Evolutionary conservation across 2,888 invertebrate species (phyloP), one percentile per base, ranked within the genome.

Genomic region (Xestobium rufovillosum): DNA sequence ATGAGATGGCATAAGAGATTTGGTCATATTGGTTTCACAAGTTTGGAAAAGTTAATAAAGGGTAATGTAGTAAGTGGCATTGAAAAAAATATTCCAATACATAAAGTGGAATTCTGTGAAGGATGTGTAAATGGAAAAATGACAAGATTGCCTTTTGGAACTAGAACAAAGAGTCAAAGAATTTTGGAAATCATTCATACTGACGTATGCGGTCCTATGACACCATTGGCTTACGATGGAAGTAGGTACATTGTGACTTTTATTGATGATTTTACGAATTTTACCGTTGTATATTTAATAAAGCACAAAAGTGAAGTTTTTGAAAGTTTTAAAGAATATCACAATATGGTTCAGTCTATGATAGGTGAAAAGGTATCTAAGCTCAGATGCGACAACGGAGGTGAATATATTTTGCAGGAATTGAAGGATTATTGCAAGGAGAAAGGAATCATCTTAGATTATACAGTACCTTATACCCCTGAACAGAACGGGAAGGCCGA

Each of bases 401-500:
- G 17, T 6, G 16, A 29, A 29, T 28, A 34, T n/a, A 14, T 34
- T 29, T 28, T n/a, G 11, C 15, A 32, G 26, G 31, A 11, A 38
- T 50, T 57, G 47, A 51, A 49, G 33, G 41, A 43, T 4, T 57
- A 34, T 43, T 57, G 51, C 43, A 42, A 49, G 31, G 27, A 52
- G 37, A 53, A 52, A 44, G 54, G 55, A 11, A 53, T 57, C 25
- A 49, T 36, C 13, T 54, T 50, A 46, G 53, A 61, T 51, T 52
- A 56, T 23, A 61, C 63, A 37, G 56, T 61, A 33, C 58, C 62
- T 30, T 46, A 53, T 36, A 60, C 60, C 6, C 61, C 61, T 33
- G 56, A 60, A 47, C 50, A 51, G 36, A 63, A 62, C 52, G 60
- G 59, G 33, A 53, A 59, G 8, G 45, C 59, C 4, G 62, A 63